Conservation (phyloP, 2,113 vertebrate species). For the Ceratotherium simum region DNA sequence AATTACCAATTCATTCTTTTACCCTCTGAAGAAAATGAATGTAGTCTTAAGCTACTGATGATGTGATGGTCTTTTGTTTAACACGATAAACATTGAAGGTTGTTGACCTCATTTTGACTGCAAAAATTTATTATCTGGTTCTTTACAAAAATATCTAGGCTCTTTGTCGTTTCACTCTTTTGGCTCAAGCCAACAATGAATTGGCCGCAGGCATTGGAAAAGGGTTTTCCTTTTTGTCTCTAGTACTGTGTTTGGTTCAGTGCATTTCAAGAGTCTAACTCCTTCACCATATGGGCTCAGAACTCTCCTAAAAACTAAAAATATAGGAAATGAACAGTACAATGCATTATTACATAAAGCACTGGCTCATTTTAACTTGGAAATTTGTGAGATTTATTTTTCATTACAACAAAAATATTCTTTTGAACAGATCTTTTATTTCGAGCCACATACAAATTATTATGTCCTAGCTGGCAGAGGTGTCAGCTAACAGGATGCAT, state of each 20-base stretch:
- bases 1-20: slow-evolving; percentile 50
- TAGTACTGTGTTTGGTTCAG: not conserved
- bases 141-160: slow-evolving; percentile 43
- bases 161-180: slow-evolving; percentile 40
- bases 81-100: slow-evolving; percentile 56
- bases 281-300: not conserved
- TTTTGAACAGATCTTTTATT: not conserved
- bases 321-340: slow-evolving; percentile 12
- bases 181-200: slow-evolving; percentile 18
- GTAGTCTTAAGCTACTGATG: slow-evolving; percentile 10
- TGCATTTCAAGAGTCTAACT: slow-evolving; percentile 50
- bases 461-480: not conserved
- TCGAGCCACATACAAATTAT: not conserved
- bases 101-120: slow-evolving; percentile 44
- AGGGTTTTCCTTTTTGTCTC: slow-evolving; percentile 27
- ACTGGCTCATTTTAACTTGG: not conserved
- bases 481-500: not conserved
- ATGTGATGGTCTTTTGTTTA: slow-evolving; percentile 46
- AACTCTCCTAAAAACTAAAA: not conserved
- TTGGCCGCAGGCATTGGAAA: slow-evolving; percentile 31
- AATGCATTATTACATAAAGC: not conserved
- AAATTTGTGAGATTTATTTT: slow-evolving; percentile 25
- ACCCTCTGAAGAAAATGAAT: slow-evolving; percentile 33
- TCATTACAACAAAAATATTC: not conserved
- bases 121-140: slow-evolving; percentile 63